These are phyloP conservation scores for Eleutherodactylus coqui DNA, from an alignment of 2,797 vertebrate species.

Conservation along the genomic window DNA sequence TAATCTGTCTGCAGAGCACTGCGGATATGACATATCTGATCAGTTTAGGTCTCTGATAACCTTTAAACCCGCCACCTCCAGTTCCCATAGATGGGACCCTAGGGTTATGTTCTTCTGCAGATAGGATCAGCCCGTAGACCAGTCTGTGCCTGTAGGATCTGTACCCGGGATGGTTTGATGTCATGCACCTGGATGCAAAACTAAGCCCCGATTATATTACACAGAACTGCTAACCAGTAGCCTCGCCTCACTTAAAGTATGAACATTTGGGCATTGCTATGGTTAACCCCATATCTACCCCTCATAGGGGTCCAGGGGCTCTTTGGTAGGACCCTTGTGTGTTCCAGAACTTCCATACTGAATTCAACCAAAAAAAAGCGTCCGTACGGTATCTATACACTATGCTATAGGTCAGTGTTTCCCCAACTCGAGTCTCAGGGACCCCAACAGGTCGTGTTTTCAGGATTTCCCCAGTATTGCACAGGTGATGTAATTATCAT, in stretches of 20 bases:
- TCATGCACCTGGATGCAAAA: constrained; percentile 29
- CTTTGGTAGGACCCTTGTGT: background rate
- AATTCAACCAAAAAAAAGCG: background rate
- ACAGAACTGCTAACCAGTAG: constrained; percentile 23
- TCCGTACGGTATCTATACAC: background rate
- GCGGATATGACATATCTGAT: background rate
- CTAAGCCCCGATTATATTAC: constrained; percentile 8
- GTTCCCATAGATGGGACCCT: background rate
- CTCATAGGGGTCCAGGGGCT: background rate
- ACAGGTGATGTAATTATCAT: no score
- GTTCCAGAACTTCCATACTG: background rate
- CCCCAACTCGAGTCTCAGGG: no score
- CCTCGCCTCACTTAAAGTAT: no score
- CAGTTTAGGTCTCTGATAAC: background rate
- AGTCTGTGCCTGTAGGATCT: constrained; percentile 17
- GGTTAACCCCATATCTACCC: background rate
- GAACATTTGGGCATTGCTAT: background rate
- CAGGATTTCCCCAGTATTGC: no score
- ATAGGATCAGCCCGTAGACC: background rate
- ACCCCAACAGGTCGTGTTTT: no score
- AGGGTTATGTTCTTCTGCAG: background rate
- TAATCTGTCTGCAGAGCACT: background rate
- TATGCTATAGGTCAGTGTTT: no score
- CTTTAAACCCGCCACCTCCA: background rate
- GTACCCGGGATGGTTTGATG: background rate